A percentile compares a stretch with the other conserved stretches of the same genome.
Conservation (phyloP, 2,888 invertebrate genomes). For the Microplitis deprimator region DNA sequence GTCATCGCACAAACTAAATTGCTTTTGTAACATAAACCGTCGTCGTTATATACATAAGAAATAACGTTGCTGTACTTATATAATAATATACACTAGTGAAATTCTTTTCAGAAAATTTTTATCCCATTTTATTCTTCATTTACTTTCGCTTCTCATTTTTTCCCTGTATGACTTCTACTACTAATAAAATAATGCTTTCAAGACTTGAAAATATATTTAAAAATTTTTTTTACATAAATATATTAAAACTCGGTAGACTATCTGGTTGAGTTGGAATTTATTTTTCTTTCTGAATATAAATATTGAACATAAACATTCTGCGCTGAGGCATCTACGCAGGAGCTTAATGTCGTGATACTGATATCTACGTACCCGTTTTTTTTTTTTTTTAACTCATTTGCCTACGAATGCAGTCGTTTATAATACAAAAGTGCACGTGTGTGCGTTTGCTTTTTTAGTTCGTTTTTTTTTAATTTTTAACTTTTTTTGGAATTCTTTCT, state of each 20-base stretch:
- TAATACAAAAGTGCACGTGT: slow-evolving; percentile 16
- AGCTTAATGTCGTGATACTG: slow-evolving; percentile 10
- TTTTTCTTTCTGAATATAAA: background rate
- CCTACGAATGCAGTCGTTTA: slow-evolving; percentile 23
- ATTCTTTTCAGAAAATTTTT: background rate
- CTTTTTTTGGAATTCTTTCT: background rate
- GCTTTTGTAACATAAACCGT: slow-evolving; percentile 38
- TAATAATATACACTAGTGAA: slow-evolving; percentile 32
- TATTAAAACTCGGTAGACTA: background rate
- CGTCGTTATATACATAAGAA: background rate
- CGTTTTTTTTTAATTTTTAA: background rate
- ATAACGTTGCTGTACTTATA: background rate
- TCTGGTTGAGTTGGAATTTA: background rate
- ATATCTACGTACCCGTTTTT: slow-evolving; percentile 7
- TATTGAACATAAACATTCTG: slow-evolving; percentile 10
- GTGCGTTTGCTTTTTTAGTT: background rate
- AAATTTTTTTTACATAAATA: background rate
- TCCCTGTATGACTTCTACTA: background rate
- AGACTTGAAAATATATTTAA: background rate
- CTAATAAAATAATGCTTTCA: background rate
- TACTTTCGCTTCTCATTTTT: background rate
- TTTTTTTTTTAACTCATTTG: slow-evolving; percentile 9
- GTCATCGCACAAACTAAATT: slow-evolving; percentile 32
- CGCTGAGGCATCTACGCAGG: too few relatives aligned
- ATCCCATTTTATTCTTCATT: background rate